Evolutionary conservation across 2,113 vertebrate species (phyloP), one percentile per base, ranked within the genome.

Genomic region (Erpornis zantholeuca): DNA sequence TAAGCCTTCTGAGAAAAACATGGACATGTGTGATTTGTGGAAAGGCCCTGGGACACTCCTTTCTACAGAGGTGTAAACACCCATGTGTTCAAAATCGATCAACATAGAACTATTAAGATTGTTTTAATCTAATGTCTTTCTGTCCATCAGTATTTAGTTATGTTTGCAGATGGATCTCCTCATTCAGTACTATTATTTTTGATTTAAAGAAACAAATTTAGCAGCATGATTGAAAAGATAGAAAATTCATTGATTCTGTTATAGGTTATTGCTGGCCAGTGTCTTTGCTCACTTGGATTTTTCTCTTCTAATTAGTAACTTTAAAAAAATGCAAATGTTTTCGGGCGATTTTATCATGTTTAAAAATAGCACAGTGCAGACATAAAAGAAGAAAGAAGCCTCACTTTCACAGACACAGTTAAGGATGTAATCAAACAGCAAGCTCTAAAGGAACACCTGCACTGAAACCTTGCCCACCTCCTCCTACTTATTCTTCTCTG

Each of bases 361-460:
- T 95, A 91, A 96, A 97, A 97, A 96, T 92, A 96, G 75, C 61
- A 53, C 31, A 64, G 22, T 52, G 35, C 60, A 72, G 77, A 76
- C 57, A 72, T 35, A 73, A 90, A 72, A 92, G 83, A 76, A 94
- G 50, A 96, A 92, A 91, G 40, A 45, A 79, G 83, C 57, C 73
- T 92, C 76, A 70, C 91, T 95, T 91, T 91, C 85, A 85, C 56
- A 91, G 77, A 71, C 49, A 80, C 71, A 70, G 70, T 86, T 92
- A 90, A 73, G 91, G 89, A 89, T 94, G 92, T 57, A 80, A 79
- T 89, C 94, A 87, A 76, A 90, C 63, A 89, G 47, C 44, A 52
- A 65, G 76, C 61, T 92, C 65, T 68, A 96, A 96, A 90, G 38
- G 79, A 96, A 88, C 96, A 97, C 91, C 96, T 97, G 97, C 95